Evolutionary conservation across 2,113 vertebrate genomes (phyloP), one percentile per base, ranked within the genome.

Genomic region (Macquaria australasica): DNA sequence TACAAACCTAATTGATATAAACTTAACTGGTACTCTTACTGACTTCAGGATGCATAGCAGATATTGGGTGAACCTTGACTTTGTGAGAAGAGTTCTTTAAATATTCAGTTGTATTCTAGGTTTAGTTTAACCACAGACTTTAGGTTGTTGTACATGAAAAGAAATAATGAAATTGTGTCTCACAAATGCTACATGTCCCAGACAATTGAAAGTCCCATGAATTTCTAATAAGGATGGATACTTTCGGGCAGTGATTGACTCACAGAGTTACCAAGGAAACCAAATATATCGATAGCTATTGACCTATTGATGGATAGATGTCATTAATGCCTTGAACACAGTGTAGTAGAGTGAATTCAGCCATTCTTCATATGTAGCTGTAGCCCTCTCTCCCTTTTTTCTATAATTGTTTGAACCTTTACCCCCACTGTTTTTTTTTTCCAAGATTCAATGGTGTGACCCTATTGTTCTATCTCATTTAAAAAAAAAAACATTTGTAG

Each of bases 401-500:
- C 18, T 79, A 74, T 64, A 88, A 77, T 85, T 85, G 12, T 18
- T 6, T 71, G 11, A 68, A 74, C 78, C 34, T 79, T 76, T 81
- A 77, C 25, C 79, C 60, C 63, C 43, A 53, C 3, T 70, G 62
- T 45, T 75, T 15, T 53, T 71, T 71, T 34, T 31, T 18, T 5
- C 1, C 20, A 55, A 64, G 58, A 58, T 60, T 34, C 25, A 85
- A 20, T 55, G 39, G 11, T 18, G 45, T 69, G 41, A 82, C 81
- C 58, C 64, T 66, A 20, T 83, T 86, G 64, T 90, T 83, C 81
- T 55, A 34, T 79, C 67, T 28, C 8, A n/a, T 51, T 45, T 82
- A 83, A 28, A 56, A 28, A n/a, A 14, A 45, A 70, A 45, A 21
- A 63, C 62, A 67, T 87, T 72, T 71, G 73, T 71, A 73, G 68